Conservation (phyloP, 2,888 invertebrate species). For the Trissonchulus sp. region DNA sequence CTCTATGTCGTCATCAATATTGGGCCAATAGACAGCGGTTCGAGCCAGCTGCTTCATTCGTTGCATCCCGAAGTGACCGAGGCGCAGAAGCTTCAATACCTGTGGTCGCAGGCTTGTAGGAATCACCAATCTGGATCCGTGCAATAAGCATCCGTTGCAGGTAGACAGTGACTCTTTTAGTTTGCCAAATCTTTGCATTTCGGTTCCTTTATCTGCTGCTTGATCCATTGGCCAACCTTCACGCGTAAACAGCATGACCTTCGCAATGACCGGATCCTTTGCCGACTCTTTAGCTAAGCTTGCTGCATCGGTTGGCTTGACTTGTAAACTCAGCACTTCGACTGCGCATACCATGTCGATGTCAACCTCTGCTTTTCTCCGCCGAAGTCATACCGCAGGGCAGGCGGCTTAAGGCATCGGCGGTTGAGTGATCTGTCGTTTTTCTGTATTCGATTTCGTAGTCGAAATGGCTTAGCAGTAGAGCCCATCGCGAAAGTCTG, state of each 20-base stretch:
- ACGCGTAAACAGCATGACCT: not conserved
- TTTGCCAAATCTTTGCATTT: not conserved
- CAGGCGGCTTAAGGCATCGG: conserved; percentile 36
- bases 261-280: conserved; percentile 8
- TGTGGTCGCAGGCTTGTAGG: not conserved
- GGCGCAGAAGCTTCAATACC: not conserved
- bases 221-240: not conserved
- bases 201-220: not conserved
- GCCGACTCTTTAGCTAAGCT: not conserved
- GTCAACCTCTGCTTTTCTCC: conserved; percentile 29
- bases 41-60: too few relatives aligned
- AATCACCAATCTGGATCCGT: conserved; percentile 17
- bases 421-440: conserved; percentile 33
- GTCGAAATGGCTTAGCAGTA: conserved; percentile 25
- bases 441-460: conserved; percentile 18
- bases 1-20: conserved; percentile 9
- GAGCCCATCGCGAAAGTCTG: conserved; percentile 34
- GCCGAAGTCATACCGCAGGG: conserved; percentile 19
- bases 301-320: not conserved
- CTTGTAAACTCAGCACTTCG: not conserved
- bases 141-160: conserved; percentile 36
- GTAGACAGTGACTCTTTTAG: conserved; percentile 25
- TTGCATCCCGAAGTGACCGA: too few relatives aligned
- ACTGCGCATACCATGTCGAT: not conserved
- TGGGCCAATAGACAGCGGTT: conserved; percentile 20